These are phyloP conservation scores for Ariolimax columbianus DNA, from an alignment of 2,888 invertebrate species.

Conservation along the genomic window DNA sequence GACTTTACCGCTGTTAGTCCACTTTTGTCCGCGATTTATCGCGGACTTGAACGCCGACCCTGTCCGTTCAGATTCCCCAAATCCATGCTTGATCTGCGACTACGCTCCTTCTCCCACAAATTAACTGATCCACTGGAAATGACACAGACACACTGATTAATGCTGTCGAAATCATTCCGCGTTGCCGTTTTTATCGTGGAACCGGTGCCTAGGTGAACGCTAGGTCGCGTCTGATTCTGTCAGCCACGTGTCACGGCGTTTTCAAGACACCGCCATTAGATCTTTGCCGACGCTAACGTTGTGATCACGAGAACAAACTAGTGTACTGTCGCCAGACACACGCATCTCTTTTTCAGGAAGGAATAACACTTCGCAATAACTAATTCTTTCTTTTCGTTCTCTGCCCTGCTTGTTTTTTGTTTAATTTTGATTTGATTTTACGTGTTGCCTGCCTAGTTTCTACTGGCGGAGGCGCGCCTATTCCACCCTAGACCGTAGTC, in stretches of 20 bases:
- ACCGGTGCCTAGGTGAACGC: constrained; percentile 15
- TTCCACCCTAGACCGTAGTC: no score
- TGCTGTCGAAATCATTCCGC: constrained; percentile 39
- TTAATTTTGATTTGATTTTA: no score
- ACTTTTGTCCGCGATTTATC: constrained; percentile 18
- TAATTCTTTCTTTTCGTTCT: no score
- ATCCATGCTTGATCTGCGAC: constrained; percentile 40
- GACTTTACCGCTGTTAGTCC: constrained; percentile 19
- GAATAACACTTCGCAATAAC: no score
- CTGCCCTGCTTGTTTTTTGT: no score
- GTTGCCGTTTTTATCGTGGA: constrained; percentile 22
- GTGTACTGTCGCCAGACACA: background rate
- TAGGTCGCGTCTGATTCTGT: constrained; percentile 20
- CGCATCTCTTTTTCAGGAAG: background rate
- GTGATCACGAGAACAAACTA: background rate
- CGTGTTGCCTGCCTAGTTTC: no score
- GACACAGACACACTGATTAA: constrained; percentile 45
- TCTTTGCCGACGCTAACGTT: background rate
- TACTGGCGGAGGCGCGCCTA: no score
- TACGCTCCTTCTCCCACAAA: constrained; percentile 35
- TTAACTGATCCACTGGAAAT: constrained; percentile 47
- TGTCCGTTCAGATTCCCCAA: constrained; percentile 34
- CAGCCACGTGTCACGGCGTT: constrained; percentile 12
- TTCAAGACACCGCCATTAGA: background rate
- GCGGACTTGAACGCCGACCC: constrained; percentile 40